phyloP scores from a whole-genome alignment of 2,888 invertebrate genomes.

The Cynaeus angustus region DNA sequence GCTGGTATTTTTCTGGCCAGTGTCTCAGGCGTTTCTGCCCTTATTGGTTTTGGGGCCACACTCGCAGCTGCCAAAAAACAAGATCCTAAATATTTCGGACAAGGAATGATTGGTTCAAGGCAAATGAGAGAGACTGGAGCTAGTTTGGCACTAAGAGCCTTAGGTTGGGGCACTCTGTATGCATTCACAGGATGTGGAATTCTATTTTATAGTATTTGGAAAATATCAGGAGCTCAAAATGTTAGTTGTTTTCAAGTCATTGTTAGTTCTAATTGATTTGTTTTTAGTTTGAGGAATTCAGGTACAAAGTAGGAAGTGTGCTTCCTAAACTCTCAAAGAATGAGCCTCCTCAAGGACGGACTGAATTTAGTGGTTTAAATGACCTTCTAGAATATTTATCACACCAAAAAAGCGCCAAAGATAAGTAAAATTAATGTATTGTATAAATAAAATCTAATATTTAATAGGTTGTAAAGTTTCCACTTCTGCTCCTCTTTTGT shows the following conservation, averaged over 20 bases:
- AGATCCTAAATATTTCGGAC: slow-evolving; percentile 86
- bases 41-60: slow-evolving; percentile 88
- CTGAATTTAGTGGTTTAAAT: slow-evolving; percentile 89
- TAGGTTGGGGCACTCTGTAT: slow-evolving; percentile 91
- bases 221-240: slow-evolving; percentile 88
- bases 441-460: slow-evolving; percentile 10
- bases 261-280: not conserved
- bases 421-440: slow-evolving; percentile 51
- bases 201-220: slow-evolving; percentile 90
- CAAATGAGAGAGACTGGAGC: slow-evolving; percentile 85
- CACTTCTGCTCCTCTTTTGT: slow-evolving; percentile 1
- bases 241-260: slow-evolving; percentile 73
- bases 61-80: slow-evolving; percentile 84
- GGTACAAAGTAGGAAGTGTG: slow-evolving; percentile 83
- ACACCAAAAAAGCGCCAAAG: slow-evolving; percentile 70
- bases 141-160: slow-evolving; percentile 84
- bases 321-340: slow-evolving; percentile 87
- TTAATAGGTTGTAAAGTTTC: not conserved
- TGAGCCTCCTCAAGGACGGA: slow-evolving; percentile 85
- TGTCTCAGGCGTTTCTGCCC: slow-evolving; percentile 84
- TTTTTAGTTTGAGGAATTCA: slow-evolving; percentile 86
- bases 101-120: slow-evolving; percentile 77
- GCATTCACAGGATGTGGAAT: slow-evolving; percentile 89
- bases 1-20: slow-evolving; percentile 82
- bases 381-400: slow-evolving; percentile 88